Percentiles rank a stretch among this genome's conserved stretches.
Conservation (phyloP, 2,797 vertebrate species). For the Anguilla obscura region DNA sequence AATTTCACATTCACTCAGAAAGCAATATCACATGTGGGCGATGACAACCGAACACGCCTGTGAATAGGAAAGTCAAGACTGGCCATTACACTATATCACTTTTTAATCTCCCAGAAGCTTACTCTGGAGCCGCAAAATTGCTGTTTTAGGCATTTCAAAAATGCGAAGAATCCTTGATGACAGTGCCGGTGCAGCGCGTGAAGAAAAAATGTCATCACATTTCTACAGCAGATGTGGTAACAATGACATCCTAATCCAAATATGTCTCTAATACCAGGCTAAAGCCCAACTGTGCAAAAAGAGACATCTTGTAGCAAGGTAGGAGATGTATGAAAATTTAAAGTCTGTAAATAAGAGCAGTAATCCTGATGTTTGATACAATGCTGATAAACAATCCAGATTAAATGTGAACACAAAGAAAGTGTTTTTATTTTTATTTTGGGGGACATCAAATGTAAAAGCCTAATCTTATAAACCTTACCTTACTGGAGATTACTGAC, state of each 20-base stretch:
- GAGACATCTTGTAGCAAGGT: background rate
- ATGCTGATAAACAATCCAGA: constrained; percentile 52
- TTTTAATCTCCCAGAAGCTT: background rate
- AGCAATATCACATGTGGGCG: background rate
- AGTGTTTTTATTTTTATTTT: background rate
- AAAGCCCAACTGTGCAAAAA: constrained; percentile 56
- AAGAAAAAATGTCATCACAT: constrained; percentile 22
- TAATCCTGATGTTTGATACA: constrained; percentile 67
- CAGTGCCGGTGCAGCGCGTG: background rate
- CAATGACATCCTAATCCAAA: constrained; percentile 66
- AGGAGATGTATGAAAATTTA: constrained; percentile 27
- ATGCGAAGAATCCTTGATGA: background rate
- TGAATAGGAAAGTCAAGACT: background rate
- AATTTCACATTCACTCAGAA: background rate
- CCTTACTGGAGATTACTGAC: constrained; percentile 29
- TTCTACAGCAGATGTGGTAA: constrained; percentile 41
- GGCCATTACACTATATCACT: too few species aligned
- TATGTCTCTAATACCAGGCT: constrained; percentile 65
- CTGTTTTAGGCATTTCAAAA: constrained; percentile 12
- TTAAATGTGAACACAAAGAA: constrained; percentile 36
- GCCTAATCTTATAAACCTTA: constrained; percentile 26
- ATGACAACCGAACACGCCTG: background rate
- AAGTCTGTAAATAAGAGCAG: constrained; percentile 50
- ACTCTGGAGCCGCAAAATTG: constrained; percentile 2
- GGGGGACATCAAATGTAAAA: constrained; percentile 10